Conservation (phyloP, 2,888 invertebrate species). For the Autographa gamma region DNA sequence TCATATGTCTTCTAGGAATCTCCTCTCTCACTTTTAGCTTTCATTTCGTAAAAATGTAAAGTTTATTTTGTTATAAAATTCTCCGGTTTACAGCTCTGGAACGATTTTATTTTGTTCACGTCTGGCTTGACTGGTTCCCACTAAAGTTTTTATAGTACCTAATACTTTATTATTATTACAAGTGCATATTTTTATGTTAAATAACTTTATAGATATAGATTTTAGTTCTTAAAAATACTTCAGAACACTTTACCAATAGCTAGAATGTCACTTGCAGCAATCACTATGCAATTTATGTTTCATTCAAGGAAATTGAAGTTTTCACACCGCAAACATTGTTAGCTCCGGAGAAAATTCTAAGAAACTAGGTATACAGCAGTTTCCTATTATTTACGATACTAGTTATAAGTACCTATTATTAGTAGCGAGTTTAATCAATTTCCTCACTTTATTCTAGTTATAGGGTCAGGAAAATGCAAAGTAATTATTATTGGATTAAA, state of each 20-base stretch:
- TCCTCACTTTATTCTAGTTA: neutral
- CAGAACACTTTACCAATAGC: neutral
- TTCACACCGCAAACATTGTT: neutral
- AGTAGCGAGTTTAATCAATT: neutral
- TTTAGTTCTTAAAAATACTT: neutral
- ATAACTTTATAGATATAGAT: no score
- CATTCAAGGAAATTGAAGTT: constrained; percentile 3
- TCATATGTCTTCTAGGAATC: constrained; percentile 14
- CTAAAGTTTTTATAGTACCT: constrained; percentile 29
- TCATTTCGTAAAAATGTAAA: constrained; percentile 50
- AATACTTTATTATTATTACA: constrained; percentile 18
- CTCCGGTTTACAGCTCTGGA: constrained; percentile 43
- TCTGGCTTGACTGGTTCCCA: constrained; percentile 40
- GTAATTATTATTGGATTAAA: neutral
- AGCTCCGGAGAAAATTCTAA: neutral
- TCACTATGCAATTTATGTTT: neutral
- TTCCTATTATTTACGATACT: neutral
- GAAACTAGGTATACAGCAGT: neutral
- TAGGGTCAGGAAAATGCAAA: neutral
- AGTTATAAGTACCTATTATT: neutral
- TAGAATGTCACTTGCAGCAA: neutral
- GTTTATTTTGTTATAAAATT: constrained; percentile 54
- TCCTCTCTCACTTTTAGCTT: constrained; percentile 36
- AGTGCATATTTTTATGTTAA: constrained; percentile 13
- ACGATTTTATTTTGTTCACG: constrained; percentile 48